Evolutionary conservation across 2,113 vertebrate genomes (phyloP), one percentile per base, ranked within the genome.

Genomic region (Albula goreensis): DNA sequence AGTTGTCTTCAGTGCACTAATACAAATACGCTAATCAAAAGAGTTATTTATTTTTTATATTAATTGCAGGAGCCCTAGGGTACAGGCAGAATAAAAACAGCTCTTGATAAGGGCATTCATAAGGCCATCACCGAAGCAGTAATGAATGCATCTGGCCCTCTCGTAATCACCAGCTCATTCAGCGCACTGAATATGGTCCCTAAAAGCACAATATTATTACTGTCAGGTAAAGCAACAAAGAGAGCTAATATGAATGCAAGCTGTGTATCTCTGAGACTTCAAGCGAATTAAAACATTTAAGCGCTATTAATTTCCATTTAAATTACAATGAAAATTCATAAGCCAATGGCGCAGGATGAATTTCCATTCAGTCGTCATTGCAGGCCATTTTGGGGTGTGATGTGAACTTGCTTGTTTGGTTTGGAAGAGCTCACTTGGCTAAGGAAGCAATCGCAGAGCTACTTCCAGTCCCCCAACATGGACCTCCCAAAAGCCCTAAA

Each of bases 231-330:
- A 53, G 80, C 50, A 48, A 52, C 50, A 52, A 53, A 50, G 10
- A 9, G 80, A 52, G 50, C 19, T 10, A n/a, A 5, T 25, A n/a
- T 4, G 22, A 81, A 81, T 2, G 80, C 50, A 80, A n/a, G 7
- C 51, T n/a, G 80, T 13, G 12, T 52, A 81, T 3, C 80, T 81
- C 0, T 8, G 50, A 81, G 80, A n/a, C 12, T n/a, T 7, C 5
- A 13, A 66, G 78, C 49, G 12, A 80, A 60, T 51, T 56, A 81
- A 49, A 52, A 50, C 85, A 81, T 66, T 53, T 84, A 31, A 81
- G 19, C 9, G 1, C 56, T 50, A 79, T 52, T 66, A 86, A 81
- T 50, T 66, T 51, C 48, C 9, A 63, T 10, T 41, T 25, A 70
- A 81, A 70, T 56, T 15, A 79, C n/a, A 74, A 81, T 51, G 49